Percentiles rank a stretch among this genome's conserved stretches.
Evolutionary conservation across 2,113 vertebrate species (phyloP).

Genomic region (Chinchilla lanigera): DNA sequence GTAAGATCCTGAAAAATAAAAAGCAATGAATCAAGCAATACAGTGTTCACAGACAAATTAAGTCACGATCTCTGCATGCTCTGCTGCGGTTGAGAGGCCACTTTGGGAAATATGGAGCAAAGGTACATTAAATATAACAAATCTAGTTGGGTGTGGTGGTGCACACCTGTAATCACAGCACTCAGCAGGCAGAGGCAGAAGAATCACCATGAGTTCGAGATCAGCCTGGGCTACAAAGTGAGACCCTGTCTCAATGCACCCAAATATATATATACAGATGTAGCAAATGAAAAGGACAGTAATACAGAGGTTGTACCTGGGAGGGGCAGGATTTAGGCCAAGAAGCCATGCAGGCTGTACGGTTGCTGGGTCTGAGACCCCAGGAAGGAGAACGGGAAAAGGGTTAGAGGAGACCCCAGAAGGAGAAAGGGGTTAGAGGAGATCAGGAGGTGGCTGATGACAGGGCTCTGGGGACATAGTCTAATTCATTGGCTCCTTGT

Average conservation of each 20-base stretch:
- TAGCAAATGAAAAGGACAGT: neutral
- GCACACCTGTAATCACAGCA: neutral
- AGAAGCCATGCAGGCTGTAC: too few relatives aligned
- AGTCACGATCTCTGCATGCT: neutral
- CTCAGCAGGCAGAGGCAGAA: neutral
- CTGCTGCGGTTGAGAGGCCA: neutral
- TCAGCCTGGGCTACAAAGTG: neutral
- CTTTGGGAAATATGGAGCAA: neutral
- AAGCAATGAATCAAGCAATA: neutral
- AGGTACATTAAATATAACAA: neutral
- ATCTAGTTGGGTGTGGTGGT: neutral
- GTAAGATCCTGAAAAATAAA: neutral
- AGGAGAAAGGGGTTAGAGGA: rapidly evolving
- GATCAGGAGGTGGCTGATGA: neutral
- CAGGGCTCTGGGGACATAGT: neutral
- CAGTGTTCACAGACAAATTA: neutral
- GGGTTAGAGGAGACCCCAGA: too few relatives aligned
- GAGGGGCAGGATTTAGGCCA: rapidly evolving
- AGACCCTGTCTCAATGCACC: neutral
- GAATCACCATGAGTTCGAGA: neutral
- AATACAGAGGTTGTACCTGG: rapidly evolving
- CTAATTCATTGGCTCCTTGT: neutral
- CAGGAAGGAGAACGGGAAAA: rapidly evolving
- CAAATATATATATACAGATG: neutral
- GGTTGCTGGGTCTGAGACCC: rapidly evolving